phyloP scores from a whole-genome alignment of 2,797 vertebrate genomes.

The Chaunax sp. region DNA sequence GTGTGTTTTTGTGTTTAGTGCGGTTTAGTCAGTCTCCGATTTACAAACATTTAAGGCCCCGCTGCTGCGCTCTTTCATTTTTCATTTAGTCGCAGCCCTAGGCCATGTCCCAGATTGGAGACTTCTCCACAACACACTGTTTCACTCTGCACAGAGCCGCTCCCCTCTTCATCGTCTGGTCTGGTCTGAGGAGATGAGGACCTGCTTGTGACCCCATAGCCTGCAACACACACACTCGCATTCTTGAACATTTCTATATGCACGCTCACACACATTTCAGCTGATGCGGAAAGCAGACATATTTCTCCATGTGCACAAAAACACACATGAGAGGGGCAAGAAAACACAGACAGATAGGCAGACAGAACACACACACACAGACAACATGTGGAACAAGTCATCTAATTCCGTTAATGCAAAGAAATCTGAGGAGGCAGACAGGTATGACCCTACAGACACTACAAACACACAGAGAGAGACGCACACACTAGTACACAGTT shows the following conservation, averaged over 20 bases:
- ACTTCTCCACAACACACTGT: conserved; percentile 64
- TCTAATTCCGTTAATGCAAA: conserved; percentile 75
- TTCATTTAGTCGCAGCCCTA: conserved; percentile 82
- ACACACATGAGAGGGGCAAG: conserved; percentile 47
- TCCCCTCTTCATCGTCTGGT: conserved; percentile 79
- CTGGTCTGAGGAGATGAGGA: conserved; percentile 78
- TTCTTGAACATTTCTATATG: conserved; percentile 70
- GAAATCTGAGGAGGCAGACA: conserved; percentile 73
- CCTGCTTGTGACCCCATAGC: conserved; percentile 77
- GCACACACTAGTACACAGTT: conserved; percentile 42
- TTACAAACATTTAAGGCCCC: conserved; percentile 80
- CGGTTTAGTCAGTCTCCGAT: conserved; percentile 77
- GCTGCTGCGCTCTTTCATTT: conserved; percentile 76
- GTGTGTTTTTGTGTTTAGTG: conserved; percentile 76
- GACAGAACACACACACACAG: conserved; percentile 75
- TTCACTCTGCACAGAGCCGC: conserved; percentile 60
- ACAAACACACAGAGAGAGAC: conserved; percentile 53
- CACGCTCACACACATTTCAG: conserved; percentile 54
- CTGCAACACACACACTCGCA: conserved; percentile 58
- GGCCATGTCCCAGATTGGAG: conserved; percentile 80
- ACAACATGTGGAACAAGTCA: conserved; percentile 71
- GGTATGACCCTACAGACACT: conserved; percentile 68
- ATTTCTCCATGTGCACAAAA: conserved; percentile 48
- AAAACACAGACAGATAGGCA: conserved; percentile 71
- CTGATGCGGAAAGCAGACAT: conserved; percentile 45